Conservation (phyloP, 1,140 invertebrate genomes). For the Globodera ellingtonae region DNA sequence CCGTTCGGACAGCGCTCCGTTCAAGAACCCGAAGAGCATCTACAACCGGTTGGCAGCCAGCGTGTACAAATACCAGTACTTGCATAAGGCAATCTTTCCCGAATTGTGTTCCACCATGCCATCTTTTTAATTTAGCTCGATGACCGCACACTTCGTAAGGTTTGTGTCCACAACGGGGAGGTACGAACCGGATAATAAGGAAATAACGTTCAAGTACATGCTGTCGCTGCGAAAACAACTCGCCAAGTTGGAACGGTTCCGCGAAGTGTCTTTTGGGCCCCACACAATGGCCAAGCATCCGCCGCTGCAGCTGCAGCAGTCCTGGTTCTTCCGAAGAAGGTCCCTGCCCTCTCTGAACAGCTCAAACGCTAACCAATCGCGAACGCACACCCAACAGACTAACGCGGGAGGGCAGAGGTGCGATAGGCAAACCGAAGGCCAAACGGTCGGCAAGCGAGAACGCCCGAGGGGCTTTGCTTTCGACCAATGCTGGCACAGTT, state of each 20-base stretch:
- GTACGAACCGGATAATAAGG: too few species aligned
- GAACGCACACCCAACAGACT: conserved; percentile 52
- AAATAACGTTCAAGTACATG: conserved; percentile 49
- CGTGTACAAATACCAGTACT: conserved; percentile 60
- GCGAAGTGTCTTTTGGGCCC: conserved; percentile 59
- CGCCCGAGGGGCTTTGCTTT: conserved; percentile 23
- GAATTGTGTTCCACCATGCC: too few species aligned
- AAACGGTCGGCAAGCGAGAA: not conserved
- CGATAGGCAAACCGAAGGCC: not conserved
- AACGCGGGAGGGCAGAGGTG: conserved; percentile 24
- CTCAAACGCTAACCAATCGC: conserved; percentile 42
- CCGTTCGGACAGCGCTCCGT: conserved; percentile 36
- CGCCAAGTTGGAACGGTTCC: conserved; percentile 60
- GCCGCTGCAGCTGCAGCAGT: conserved; percentile 47
- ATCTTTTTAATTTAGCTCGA: conserved; percentile 48
- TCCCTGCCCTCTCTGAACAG: conserved; percentile 56
- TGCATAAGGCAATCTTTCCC: conserved; percentile 55
- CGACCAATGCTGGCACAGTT: not conserved
- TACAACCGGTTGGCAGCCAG: conserved; percentile 55
- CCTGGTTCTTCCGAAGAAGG: conserved; percentile 64
- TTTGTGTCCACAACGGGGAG: not conserved
- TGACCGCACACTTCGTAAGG: conserved; percentile 52
- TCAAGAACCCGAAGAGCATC: conserved; percentile 45
- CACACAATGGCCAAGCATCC: conserved; percentile 60
- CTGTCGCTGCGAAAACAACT: conserved; percentile 56